Evolutionary conservation across 2,113 vertebrate species (phyloP).

Genomic region (Terrapene triunguis): DNA sequence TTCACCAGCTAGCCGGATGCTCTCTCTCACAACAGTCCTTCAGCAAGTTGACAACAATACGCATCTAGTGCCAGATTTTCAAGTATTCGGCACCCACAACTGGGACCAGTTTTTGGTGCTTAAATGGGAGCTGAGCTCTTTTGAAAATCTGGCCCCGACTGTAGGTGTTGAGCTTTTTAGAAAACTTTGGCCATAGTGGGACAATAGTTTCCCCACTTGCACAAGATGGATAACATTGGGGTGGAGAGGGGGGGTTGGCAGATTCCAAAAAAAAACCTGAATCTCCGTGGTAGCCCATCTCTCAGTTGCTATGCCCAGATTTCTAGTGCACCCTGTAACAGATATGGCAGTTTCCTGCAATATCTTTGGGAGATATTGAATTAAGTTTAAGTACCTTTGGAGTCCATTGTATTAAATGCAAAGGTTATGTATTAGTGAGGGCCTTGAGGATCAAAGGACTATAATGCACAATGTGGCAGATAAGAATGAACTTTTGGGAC

Average conservation of each 20-base stretch:
- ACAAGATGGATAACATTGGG: background rate
- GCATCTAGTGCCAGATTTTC: background rate
- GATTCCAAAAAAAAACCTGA: background rate
- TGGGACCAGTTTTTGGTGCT: background rate
- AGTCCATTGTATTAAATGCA: background rate
- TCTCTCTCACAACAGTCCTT: background rate
- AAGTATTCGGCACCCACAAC: background rate
- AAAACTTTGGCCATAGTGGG: background rate
- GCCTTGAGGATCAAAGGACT: background rate
- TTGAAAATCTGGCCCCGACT: background rate
- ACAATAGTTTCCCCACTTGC: background rate
- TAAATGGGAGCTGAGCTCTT: background rate
- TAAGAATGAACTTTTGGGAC: background rate
- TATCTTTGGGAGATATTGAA: background rate
- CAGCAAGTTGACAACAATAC: accelerated
- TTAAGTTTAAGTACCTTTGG: background rate
- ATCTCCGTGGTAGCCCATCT: background rate
- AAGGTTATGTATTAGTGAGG: background rate
- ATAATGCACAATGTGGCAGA: background rate
- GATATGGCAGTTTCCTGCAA: background rate
- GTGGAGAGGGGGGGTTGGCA: too few species aligned
- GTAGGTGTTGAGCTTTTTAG: background rate
- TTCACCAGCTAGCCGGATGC: background rate
- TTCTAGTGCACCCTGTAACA: background rate
- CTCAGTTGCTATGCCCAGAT: background rate